phyloP scores from a whole-genome alignment of 1,140 invertebrate species.

The Campoletis sonorensis region DNA sequence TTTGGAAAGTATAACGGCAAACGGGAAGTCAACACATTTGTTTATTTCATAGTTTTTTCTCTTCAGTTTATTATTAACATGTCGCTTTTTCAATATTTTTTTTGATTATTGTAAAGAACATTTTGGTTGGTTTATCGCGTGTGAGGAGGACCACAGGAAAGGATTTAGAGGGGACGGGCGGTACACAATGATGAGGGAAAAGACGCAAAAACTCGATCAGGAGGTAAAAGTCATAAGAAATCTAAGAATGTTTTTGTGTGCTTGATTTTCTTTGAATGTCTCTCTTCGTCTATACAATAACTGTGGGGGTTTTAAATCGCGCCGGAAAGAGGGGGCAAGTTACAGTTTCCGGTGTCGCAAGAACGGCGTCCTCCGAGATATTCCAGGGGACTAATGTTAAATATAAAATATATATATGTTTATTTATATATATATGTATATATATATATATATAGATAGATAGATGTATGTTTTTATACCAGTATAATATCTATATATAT shows the following conservation, averaged over 20 bases:
- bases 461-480: slow-evolving; percentile 62
- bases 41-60: neutral
- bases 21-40: neutral
- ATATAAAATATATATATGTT: slow-evolving; percentile 70
- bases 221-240: too few species aligned
- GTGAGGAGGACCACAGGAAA: too few species aligned
- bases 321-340: neutral
- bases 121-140: too few species aligned
- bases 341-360: neutral
- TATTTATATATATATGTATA: slow-evolving; percentile 18
- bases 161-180: too few species aligned
- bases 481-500: too few species aligned
- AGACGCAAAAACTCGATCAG: too few species aligned
- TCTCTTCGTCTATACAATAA: neutral
- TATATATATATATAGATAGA: too few species aligned
- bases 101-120: too few species aligned
- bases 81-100: neutral
- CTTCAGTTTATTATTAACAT: neutral
- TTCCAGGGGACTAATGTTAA: slow-evolving; percentile 61
- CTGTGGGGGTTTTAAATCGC: neutral
- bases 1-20: neutral
- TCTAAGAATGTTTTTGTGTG: too few species aligned
- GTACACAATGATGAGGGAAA: too few species aligned
- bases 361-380: neutral
- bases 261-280: neutral